Evolutionary conservation across 2,888 invertebrate species (phyloP), one percentile per base, ranked within the genome.

Genomic region (Corbicula japonica): DNA sequence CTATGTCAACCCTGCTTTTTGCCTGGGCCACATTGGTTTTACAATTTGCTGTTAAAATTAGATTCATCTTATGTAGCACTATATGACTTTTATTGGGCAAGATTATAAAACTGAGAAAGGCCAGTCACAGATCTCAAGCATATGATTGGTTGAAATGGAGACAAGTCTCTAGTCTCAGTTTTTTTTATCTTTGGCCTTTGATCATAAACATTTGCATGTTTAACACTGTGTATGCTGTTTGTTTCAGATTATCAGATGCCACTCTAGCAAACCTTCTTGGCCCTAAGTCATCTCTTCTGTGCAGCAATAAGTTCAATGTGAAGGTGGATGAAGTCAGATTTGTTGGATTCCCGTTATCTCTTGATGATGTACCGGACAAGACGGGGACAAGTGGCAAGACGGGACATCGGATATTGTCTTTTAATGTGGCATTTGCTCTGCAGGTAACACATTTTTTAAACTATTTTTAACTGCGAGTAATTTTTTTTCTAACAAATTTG

Each of bases 311-410:
- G 92, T 98, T 99, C 94, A 98, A 98, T 93, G 94, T 98, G 0
- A 98, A 98, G 95, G 96, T 99, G 0, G 98, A 99, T 94, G 98
- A 98, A 95, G 97, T 98, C 0, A 95, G 98, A 54, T 99, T 99
- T 94, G 97, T 99, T 15, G 98, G 98, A 0, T 98, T 98, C 93
- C 98, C 99, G 0, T 97, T 97, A 1, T 93, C 85, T 15, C 60
- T 93, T 38, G 88, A 89, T 26, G 84, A 85, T 23, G 73, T 76
- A 28, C 76, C 85, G 6, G 84, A 82, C 18, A 84, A 84, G 50
- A 54, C 70, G 48, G 80, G 80, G n/a, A 62, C 87, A 38, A 78
- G 87, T 44, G 74, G 77, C 23, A 84, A 84, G 63, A 83, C 90
- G 12, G 84, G 87, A 28, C 91, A 93, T 26, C 90, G 91, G 38